Evolutionary conservation across 2,888 invertebrate genomes (phyloP), one percentile per base, ranked within the genome.

Genomic region (Lasiommata megera): DNA sequence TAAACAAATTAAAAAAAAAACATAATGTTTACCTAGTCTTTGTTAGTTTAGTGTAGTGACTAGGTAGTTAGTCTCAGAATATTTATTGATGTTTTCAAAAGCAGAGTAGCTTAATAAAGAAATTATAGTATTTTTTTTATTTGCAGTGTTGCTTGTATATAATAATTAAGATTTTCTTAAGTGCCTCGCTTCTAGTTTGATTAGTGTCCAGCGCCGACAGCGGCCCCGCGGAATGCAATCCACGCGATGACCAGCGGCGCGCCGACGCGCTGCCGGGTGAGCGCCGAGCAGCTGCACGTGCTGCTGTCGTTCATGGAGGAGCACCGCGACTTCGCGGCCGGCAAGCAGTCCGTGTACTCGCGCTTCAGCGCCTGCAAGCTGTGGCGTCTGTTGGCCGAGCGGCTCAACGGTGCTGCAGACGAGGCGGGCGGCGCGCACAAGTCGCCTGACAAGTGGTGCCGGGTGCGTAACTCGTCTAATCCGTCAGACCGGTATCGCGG

Each of bases 291-390:
- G 71, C 67, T 88, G 56, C 88, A 89, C 65, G 58, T 83, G 60
- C 74, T 89, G 60, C 56, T 89, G 56, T 79, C 82, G 71, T 89
- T 89, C 84, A 89, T 89, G 89, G 89, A 89, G 79, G 88, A 88
- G 69, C 89, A 89, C 65, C 86, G 80, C 2, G 89, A 88, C 58
- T 89, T 89, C 56, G 89, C 89, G 6, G 85, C 87, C 31, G 85
- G 88, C 60, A 88, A 88, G 67, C 86, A 86, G 61, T 82, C 87
- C 0, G 79, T 88, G 34, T 89, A 88, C 69, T 88, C 89, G 38
- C 78, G 89, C 53, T 86, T 88, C 69, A 88, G 88, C 66, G 80
- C 88, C 17, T 85, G 89, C 67, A 89, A 88, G 69, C 67, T 88
- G 71, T 88, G 88, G 88, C 79, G 88, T 23, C 66, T 88, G 63